Evolutionary conservation across 2,888 invertebrate genomes (phyloP).

Genomic region (Aporophyla nigra): DNA sequence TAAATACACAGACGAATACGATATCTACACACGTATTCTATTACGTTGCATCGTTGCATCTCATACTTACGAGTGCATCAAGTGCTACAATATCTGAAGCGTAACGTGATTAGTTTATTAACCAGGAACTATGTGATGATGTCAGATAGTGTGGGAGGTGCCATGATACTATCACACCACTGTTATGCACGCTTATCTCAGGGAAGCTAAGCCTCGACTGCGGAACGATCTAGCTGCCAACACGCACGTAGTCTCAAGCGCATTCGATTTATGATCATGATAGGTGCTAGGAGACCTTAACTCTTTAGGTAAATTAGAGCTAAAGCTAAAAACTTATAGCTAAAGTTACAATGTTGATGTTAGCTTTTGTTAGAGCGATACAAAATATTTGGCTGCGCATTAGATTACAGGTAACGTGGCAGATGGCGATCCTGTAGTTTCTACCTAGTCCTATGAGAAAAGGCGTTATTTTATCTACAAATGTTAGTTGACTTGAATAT

Average conservation of each 20-base stretch:
- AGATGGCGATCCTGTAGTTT: background rate
- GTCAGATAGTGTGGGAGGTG: slow-evolving; percentile 22
- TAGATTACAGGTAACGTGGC: background rate
- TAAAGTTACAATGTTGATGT: background rate
- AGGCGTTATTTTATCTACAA: background rate
- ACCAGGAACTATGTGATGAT: slow-evolving; percentile 15
- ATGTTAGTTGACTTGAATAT: too few relatives aligned
- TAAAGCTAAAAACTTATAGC: background rate
- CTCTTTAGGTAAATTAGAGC: background rate
- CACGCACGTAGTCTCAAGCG: slow-evolving; percentile 12
- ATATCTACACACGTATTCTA: background rate
- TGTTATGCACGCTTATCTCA: slow-evolving; percentile 33
- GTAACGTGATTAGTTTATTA: slow-evolving; percentile 28
- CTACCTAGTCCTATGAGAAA: background rate
- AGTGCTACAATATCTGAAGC: slow-evolving; percentile 11
- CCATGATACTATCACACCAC: slow-evolving; percentile 34
- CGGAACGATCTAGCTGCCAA: slow-evolving; percentile 28
- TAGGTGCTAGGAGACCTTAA: background rate
- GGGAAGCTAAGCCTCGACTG: slow-evolving; percentile 28
- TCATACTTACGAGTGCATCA: slow-evolving; percentile 1
- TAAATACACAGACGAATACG: background rate
- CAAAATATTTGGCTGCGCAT: background rate
- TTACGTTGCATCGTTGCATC: slow-evolving; percentile 2
- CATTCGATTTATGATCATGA: slow-evolving; percentile 15
- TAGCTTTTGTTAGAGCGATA: background rate